Conservation (phyloP, 2,797 vertebrate species). For the Sebastes taczanowskii region DNA sequence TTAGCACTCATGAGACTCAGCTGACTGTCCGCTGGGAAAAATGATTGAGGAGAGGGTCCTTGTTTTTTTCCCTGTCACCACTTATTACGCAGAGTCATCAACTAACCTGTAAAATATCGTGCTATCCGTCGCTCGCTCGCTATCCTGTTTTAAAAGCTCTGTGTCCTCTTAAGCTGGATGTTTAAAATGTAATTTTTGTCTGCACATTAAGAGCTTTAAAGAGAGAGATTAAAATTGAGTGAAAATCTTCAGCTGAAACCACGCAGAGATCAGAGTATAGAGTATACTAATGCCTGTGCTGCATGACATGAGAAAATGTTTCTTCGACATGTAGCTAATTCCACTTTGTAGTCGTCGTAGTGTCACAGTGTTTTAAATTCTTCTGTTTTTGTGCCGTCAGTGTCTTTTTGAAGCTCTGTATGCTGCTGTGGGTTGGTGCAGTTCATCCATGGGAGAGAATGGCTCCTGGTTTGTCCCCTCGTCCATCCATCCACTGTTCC, state of each 20-base stretch:
- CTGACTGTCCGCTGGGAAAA: neutral
- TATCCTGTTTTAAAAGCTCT: neutral
- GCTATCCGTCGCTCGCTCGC: neutral
- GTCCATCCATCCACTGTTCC: slow-evolving; percentile 45
- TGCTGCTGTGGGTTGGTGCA: neutral
- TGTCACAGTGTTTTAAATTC: neutral
- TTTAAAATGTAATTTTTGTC: neutral
- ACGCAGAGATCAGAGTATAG: neutral
- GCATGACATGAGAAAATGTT: neutral
- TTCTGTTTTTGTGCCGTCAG: neutral
- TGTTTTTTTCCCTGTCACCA: neutral
- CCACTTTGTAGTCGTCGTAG: too few relatives aligned
- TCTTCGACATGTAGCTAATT: neutral
- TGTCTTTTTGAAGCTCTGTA: neutral
- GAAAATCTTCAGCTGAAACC: neutral
- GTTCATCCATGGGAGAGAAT: slow-evolving; percentile 30
- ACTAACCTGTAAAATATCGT: neutral
- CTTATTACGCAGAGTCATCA: neutral
- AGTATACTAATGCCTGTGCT: neutral
- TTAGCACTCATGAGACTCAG: neutral
- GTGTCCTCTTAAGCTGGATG: neutral
- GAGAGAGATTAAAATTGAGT: neutral
- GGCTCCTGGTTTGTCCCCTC: slow-evolving; percentile 36
- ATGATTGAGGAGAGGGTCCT: neutral
- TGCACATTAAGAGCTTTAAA: neutral